A percentile compares a stretch with the other conserved stretches of the same genome.
phyloP scores from a whole-genome alignment of 2,888 invertebrate species.

The Cosmopolites sordidus region DNA sequence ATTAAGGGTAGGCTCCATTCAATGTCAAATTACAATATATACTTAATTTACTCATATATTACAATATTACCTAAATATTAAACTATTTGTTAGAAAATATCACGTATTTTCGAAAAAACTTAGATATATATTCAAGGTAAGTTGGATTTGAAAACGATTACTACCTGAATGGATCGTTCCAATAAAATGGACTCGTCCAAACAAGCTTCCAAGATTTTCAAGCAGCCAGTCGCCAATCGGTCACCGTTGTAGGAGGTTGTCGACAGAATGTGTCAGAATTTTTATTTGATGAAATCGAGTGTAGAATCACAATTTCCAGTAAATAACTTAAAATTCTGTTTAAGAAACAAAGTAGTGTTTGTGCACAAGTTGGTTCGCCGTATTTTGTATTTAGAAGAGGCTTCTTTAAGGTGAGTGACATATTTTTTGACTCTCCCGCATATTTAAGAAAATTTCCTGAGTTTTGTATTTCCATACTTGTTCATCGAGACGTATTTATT shows the following conservation, averaged over 20 bases:
- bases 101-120: not conserved
- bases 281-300: constrained; percentile 47
- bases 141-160: constrained; percentile 9
- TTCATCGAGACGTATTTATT: no score
- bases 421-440: constrained; percentile 37
- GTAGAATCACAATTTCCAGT: constrained; percentile 42
- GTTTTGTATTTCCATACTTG: not conserved
- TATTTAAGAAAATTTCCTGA: constrained; percentile 1
- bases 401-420: constrained; percentile 49
- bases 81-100: not conserved
- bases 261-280: constrained; percentile 51
- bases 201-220: constrained; percentile 48
- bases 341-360: constrained; percentile 37
- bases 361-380: constrained; percentile 36
- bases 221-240: constrained; percentile 50
- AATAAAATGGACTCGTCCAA: constrained; percentile 46
- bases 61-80: not conserved
- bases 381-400: constrained; percentile 38
- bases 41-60: constrained; percentile 1
- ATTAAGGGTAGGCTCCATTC: constrained; percentile 27
- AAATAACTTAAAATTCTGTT: constrained; percentile 40
- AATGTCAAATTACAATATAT: constrained; percentile 26
- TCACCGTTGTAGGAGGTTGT: constrained; percentile 47
- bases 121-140: not conserved
- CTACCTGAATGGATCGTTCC: constrained; percentile 28